Evolutionary conservation across 2,113 vertebrate genomes (phyloP).

Genomic region (Gymnarchus niloticus): DNA sequence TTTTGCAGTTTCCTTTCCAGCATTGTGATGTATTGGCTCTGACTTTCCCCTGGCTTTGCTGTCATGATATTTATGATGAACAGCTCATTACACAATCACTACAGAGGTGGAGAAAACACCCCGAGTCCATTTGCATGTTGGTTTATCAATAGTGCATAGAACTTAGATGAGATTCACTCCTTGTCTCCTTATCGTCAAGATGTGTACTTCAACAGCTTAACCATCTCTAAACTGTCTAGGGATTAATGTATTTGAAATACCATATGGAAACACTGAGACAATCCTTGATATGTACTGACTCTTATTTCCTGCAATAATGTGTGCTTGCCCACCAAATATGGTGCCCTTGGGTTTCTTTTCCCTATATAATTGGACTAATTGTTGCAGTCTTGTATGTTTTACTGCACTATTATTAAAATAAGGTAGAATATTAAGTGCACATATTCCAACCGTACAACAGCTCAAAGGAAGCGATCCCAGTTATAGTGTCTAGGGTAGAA

Average conservation of each 20-base stretch:
- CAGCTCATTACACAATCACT: background rate
- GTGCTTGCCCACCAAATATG: background rate
- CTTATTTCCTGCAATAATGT: background rate
- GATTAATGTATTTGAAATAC: no score
- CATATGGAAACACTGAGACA: no score
- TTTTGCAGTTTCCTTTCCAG: background rate
- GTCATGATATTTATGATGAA: background rate
- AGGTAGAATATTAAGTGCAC: background rate
- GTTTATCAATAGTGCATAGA: background rate
- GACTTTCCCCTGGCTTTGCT: background rate
- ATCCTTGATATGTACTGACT: background rate
- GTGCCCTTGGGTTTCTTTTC: background rate
- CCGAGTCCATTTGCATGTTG: background rate
- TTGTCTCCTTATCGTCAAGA: no score
- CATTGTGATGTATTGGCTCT: background rate
- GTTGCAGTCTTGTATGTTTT: background rate
- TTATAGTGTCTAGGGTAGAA: no score
- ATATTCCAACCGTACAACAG: background rate
- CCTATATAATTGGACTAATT: background rate
- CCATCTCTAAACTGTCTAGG: no score
- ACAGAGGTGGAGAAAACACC: background rate
- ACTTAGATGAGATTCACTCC: no score
- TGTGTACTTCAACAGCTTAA: no score
- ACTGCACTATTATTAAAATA: background rate
- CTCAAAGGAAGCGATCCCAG: no score